Evolutionary conservation across 1,140 invertebrate genomes (phyloP), one percentile per base, ranked within the genome.

Genomic region (Bursaphelenchus mucronatus): DNA sequence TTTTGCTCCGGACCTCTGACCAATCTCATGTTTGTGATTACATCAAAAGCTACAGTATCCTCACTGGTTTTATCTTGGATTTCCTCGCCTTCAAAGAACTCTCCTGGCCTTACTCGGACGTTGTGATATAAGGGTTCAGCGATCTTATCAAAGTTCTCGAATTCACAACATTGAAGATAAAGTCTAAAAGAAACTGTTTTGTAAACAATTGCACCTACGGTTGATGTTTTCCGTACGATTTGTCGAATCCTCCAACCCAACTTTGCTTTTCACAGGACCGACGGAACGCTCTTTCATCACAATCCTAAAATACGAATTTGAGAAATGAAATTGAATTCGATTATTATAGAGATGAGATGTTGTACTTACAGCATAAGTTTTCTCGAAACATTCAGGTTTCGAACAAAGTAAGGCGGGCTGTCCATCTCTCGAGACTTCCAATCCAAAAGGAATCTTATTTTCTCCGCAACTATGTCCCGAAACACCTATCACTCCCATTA

Each of bases 21-120:
- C 55, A 70, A 66, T 49, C 64, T 44, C 44, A 76, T 65, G 57
- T 76, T 71, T 21, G 74, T 64, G 44, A 76, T 76, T 30, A 76
- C 43, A 47, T 76, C 75, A 44, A 76, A 76, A 7, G 75, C 50
- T 15, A 73, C 47, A 13, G 78, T 62, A 30, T 76, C 67, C 10
- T 80, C 70, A 13, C 69, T 69, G 21, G 45, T 43, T 64, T 69
- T 64, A 52, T 80, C 78, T 49, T 65, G 67, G 19, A 81, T 61
- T 63, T 78, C 76, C 30, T 78, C 76, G 7, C 78, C 76, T 59
- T 78, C 76, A 57, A 80, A 78, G 55, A 80, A 78, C 54, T 78
- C 76, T 8, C 76, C 76, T 8, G 70, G 61, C 13, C 70, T 54
- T 39, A 78, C 70, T 11, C 61, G 39, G 5, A 76, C 64, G 53